Base-by-base conservation (phyloP, 2,888 invertebrate genomes). In the Drosophila neotestacea region DNA sequence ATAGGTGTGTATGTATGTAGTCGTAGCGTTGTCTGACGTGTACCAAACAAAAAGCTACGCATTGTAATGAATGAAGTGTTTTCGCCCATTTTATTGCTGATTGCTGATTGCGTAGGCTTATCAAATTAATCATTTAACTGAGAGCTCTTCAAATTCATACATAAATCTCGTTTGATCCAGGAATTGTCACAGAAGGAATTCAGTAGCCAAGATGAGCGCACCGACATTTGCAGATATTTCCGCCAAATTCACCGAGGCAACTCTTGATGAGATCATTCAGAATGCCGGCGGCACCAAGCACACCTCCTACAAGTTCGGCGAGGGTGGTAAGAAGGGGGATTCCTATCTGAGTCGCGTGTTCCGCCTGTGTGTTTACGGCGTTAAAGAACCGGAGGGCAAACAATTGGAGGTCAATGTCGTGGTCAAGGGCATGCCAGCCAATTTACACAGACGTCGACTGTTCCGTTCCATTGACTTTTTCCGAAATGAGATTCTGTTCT, bases 401-500 rank as follows among this genome's bases (percentile, higher is more conserved):
- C 47, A 75, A 4, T 11, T 91, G n/a, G 85, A 90, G 68, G 90
- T 95, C 0, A 94, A 94, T 84, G 91, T 95, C 0, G 93, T 96
- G 11, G 93, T 95, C 0, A 96, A 96, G 90, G 93, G 93, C n/a
- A 93, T 96, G 76, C 96, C 96, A 0, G 93, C 93, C 56, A 95
- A 94, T 81, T 68, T 94, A 1, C 94, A 94, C 0, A 92, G 95
- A 32, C 93, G 94, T 0, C 94, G 95, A 32, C 94, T 96, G 0
- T 96, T 94, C 79, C 93, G 95, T 63, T 95, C 95, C 41, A 86
- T 93, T 4, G 95, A 95, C 51, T 96, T 96, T 89, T 96, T 96
- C 83, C 92, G 93, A 70, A 96, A 96, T 85, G 96, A 96, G 91
- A 95, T 95, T 0, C 92, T 93, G 56, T 96, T 96, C 89, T 96